phyloP scores from a whole-genome alignment of 2,888 invertebrate species.

The Dicranocentrus wangi region DNA sequence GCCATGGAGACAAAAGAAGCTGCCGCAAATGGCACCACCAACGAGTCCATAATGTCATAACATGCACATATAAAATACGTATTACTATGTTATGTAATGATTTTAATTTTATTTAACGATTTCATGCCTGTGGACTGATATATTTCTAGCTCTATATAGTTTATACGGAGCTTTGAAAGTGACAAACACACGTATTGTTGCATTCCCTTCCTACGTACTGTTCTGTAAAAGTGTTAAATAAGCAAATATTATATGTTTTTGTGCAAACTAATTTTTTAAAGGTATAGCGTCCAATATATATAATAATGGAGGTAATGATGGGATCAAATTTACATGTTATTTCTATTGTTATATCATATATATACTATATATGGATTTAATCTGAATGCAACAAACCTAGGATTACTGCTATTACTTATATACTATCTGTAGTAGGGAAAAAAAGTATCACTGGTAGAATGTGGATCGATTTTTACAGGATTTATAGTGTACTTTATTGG shows the following conservation, averaged over 20 bases:
- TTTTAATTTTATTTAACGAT: slow-evolving; percentile 28
- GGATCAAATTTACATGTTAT: slow-evolving; percentile 27
- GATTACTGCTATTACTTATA: too few relatives aligned
- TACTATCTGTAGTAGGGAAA: too few relatives aligned
- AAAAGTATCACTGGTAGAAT: too few relatives aligned
- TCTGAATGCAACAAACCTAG: slow-evolving; percentile 1
- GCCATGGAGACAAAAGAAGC: slow-evolving; percentile 53
- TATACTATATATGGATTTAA: background rate
- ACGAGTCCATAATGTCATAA: slow-evolving; percentile 68
- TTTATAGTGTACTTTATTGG: too few relatives aligned
- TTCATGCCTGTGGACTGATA: slow-evolving; percentile 58
- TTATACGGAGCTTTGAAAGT: slow-evolving; percentile 49
- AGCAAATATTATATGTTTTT: background rate
- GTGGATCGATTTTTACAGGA: too few relatives aligned
- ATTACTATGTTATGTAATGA: slow-evolving; percentile 14
- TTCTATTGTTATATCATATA: background rate
- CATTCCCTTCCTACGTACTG: slow-evolving; percentile 55
- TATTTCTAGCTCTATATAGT: slow-evolving; percentile 34
- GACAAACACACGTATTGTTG: slow-evolving; percentile 36
- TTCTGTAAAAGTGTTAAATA: slow-evolving; percentile 22
- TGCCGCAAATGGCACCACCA: slow-evolving; percentile 60
- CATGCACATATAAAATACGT: slow-evolving; percentile 9
- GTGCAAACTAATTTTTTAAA: too few relatives aligned
- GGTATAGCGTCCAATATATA: too few relatives aligned
- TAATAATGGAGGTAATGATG: background rate